These are phyloP conservation scores for Drosophila burlai DNA, from an alignment of 1,140 invertebrate species.

Conservation along the genomic window DNA sequence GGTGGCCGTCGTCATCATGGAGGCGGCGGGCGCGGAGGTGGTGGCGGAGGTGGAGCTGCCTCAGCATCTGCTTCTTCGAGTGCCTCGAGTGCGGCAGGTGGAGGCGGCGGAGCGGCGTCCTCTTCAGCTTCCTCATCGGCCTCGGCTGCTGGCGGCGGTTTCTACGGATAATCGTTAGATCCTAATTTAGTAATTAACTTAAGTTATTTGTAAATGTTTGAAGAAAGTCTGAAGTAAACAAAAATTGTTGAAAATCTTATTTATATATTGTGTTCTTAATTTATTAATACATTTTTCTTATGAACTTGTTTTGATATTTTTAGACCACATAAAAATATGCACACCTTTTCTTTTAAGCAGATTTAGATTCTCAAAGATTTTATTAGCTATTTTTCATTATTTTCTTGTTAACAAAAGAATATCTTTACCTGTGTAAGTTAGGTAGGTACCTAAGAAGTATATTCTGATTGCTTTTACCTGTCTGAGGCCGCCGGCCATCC, in stretches of 20 bases:
- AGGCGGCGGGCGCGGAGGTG: slow-evolving; percentile 21
- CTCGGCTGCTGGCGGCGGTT: slow-evolving; percentile 10
- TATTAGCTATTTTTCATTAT: background rate
- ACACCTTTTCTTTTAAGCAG: too few species aligned
- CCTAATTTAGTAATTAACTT: slow-evolving; percentile 8
- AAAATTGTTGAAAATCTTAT: slow-evolving; percentile 5
- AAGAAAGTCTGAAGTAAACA: slow-evolving; percentile 42
- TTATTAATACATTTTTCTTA: too few species aligned
- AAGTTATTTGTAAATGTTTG: slow-evolving; percentile 33
- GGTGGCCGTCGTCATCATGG: slow-evolving; percentile 7
- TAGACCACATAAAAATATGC: too few species aligned
- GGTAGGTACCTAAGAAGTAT: background rate
- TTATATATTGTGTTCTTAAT: background rate
- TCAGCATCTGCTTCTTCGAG: slow-evolving; percentile 35
- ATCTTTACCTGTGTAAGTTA: background rate
- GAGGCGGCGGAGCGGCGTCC: slow-evolving; percentile 37
- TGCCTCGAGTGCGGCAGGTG: slow-evolving; percentile 24
- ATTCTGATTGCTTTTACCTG: background rate
- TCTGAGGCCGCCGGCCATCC: background rate
- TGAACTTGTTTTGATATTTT: background rate
- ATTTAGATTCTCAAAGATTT: too few species aligned
- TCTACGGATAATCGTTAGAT: slow-evolving; percentile 13
- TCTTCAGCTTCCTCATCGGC: slow-evolving; percentile 32
- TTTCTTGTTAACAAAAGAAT: background rate
- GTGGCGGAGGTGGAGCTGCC: slow-evolving; percentile 13